Evolutionary conservation across 1,140 invertebrate species (phyloP).

Genomic region (Zaprionus davidi): DNA sequence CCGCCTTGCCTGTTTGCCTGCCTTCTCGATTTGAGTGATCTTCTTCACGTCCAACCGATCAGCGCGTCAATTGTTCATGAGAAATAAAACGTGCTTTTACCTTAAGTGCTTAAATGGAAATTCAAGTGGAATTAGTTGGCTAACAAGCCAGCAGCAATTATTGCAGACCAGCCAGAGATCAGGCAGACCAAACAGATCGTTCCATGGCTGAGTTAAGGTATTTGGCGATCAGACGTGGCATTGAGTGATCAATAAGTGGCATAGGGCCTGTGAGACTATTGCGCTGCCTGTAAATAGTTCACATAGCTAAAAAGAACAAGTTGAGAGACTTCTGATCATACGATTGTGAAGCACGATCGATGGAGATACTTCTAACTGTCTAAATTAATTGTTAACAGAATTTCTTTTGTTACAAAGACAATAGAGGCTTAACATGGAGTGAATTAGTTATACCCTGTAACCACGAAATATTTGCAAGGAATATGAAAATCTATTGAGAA

Average conservation of each 20-base stretch:
- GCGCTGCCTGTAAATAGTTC: neutral
- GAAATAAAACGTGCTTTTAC: slow-evolving; percentile 70
- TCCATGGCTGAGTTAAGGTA: slow-evolving; percentile 49
- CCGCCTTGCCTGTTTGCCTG: slow-evolving; percentile 31
- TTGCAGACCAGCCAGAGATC: slow-evolving; percentile 36
- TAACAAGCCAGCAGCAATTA: slow-evolving; percentile 66
- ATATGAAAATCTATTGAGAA: too few species aligned
- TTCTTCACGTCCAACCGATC: slow-evolving; percentile 40
- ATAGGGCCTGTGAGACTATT: slow-evolving; percentile 1
- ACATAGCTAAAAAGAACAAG: neutral
- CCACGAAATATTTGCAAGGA: too few species aligned
- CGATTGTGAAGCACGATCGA: neutral
- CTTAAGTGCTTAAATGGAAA: slow-evolving; percentile 75
- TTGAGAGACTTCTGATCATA: neutral
- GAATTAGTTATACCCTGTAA: too few species aligned
- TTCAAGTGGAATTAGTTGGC: slow-evolving; percentile 74
- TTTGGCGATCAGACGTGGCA: slow-evolving; percentile 28
- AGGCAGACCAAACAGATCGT: slow-evolving; percentile 30
- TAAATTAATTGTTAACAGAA: neutral
- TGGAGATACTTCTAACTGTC: neutral
- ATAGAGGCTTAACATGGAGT: too few species aligned
- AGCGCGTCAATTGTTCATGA: slow-evolving; percentile 70
- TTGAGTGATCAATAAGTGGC: neutral
- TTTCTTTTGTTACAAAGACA: neutral
- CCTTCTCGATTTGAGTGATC: slow-evolving; percentile 50